Evolutionary conservation across 2,797 vertebrate genomes (phyloP).

Genomic region (Stomatorhinus walkeri): DNA sequence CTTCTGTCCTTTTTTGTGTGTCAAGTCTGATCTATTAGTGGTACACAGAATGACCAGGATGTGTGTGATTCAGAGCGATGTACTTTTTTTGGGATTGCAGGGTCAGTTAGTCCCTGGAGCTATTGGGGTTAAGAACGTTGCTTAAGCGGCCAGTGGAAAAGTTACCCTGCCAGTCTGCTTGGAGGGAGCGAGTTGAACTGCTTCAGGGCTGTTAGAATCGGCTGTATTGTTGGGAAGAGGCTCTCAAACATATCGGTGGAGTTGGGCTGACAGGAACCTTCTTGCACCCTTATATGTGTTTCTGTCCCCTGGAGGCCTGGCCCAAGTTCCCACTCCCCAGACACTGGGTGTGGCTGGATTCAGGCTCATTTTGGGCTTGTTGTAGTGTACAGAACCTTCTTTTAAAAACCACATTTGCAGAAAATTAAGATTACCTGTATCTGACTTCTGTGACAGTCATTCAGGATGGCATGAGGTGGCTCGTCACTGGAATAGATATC

Average conservation of each 20-base stretch:
- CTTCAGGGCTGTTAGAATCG: not conserved
- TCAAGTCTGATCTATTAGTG: not conserved
- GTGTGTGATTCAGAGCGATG: not conserved
- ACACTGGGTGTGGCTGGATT: not conserved
- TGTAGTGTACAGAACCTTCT: not conserved
- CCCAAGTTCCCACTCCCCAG: not conserved
- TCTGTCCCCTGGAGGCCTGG: not conserved
- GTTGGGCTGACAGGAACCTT: not conserved
- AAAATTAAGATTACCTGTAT: not conserved
- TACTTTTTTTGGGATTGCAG: not conserved
- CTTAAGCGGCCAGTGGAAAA: not conserved
- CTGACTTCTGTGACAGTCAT: not conserved
- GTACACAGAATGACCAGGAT: not conserved
- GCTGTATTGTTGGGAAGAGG: not conserved
- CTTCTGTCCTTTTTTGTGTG: not conserved
- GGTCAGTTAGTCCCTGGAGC: not conserved
- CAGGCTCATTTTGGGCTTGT: not conserved
- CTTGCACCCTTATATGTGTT: not conserved
- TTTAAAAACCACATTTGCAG: not conserved
- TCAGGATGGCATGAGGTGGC: not conserved
- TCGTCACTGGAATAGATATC: not conserved
- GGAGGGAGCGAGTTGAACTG: not conserved
- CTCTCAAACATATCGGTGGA: not conserved
- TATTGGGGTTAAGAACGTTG: not conserved
- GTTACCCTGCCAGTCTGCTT: not conserved